phyloP scores from a whole-genome alignment of 2,888 invertebrate genomes.

The Phymatocera aterrima region DNA sequence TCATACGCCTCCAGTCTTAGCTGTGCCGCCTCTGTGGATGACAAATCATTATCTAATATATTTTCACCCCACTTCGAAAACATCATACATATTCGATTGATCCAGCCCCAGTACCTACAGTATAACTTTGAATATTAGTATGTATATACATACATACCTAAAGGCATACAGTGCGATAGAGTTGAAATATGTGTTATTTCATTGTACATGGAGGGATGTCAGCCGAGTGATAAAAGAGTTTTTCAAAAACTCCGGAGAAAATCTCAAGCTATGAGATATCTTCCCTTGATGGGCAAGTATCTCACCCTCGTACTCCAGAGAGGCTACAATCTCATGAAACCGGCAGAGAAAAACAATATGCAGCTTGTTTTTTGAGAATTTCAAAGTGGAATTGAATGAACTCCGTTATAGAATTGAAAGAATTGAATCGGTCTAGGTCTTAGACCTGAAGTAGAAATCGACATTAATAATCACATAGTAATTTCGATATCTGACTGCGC shows the following conservation, averaged over 20 bases:
- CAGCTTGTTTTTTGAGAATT: no score
- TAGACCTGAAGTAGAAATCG: no score
- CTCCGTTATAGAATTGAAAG: no score
- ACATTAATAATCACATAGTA: no score
- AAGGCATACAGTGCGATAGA: neutral
- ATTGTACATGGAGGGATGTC: neutral
- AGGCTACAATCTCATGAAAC: no score
- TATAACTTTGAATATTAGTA: no score
- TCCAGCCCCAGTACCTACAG: neutral
- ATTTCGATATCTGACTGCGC: no score
- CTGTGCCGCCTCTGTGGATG: neutral
- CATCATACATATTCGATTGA: neutral
- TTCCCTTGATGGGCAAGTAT: no score
- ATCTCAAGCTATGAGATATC: neutral
- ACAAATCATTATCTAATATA: neutral
- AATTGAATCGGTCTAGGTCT: no score
- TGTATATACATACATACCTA: neutral
- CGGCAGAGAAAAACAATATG: no score
- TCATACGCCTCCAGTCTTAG: neutral
- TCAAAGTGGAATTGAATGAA: no score
- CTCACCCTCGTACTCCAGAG: no score
- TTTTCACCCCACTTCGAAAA: neutral
- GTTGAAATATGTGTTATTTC: neutral
- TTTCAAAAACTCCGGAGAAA: neutral
- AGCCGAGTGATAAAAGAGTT: neutral